Evolutionary conservation across 2,113 vertebrate genomes (phyloP).

Genomic region (Hypomesus transpacificus): DNA sequence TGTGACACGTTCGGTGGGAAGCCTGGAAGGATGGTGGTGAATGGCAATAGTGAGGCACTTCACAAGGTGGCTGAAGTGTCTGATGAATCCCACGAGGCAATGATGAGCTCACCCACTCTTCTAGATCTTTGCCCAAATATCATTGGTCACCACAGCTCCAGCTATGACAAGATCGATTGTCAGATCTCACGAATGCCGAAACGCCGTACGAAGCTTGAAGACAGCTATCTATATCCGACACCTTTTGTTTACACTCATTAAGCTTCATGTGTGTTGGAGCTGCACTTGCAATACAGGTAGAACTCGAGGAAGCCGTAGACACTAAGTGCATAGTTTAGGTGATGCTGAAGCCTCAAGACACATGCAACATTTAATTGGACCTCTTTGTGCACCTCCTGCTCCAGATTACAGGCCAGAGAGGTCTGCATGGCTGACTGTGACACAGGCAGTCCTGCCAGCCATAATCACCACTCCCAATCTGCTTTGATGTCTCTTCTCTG

Average conservation of each 20-base stretch:
- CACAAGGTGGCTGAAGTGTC: constrained; percentile 25
- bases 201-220: too few relatives aligned
- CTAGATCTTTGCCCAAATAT: too few relatives aligned
- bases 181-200: too few relatives aligned
- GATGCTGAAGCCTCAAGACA: neutral
- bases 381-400: constrained; percentile 24
- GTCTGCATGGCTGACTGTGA: constrained; percentile 41
- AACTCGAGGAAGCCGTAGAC: too few relatives aligned
- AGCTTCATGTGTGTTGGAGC: too few relatives aligned
- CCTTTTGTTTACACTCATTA: too few relatives aligned
- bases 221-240: too few relatives aligned
- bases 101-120: constrained; percentile 29
- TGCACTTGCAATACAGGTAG: too few relatives aligned
- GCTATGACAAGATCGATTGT: too few relatives aligned
- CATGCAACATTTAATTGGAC: constrained; percentile 14
- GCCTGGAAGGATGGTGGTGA: too few relatives aligned
- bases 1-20: constrained; percentile 9
- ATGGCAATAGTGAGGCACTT: constrained; percentile 50
- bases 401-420: constrained; percentile 26
- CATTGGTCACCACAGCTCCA: too few relatives aligned
- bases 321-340: constrained; percentile 21
- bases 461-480: constrained; percentile 51
- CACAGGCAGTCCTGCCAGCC: constrained; percentile 35
- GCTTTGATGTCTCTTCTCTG: constrained; percentile 58
- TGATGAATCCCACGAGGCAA: constrained; percentile 54